Base-by-base conservation (phyloP, 2,888 invertebrate species). In the Atherix ibis region DNA sequence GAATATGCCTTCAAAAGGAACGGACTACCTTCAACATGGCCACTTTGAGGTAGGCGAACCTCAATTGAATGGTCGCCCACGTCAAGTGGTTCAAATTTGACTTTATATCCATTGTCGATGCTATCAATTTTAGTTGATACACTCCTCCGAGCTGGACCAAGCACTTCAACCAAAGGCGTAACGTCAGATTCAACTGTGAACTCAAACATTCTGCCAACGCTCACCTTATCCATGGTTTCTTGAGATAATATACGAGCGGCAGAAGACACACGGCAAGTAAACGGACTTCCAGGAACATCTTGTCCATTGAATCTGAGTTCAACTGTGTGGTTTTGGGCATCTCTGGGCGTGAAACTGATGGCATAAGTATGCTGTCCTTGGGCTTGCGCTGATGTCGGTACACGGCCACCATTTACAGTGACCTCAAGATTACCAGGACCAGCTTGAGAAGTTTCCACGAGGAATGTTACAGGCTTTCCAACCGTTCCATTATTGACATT, bases 371-470 rank as follows among this genome's bases (percentile, higher is more conserved):
- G 89, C 18, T 92, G 89, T 18, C 95, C 95, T 54, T 94, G 89
- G 1, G 91, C 91, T 53, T 94, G 91, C 9, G 94, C 94, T 16
- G 89, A 89, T 1, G 94, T 94, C 0, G 95, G 92, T 19, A 97
- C 94, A 40, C 91, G 73, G 0, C 97, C 97, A 5, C 94, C 92
- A 53, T 98, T 97, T 18, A 98, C 95, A 0, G 94, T 92, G 38
- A 98, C 97, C 62, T 98, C 97, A 27, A 98, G 66, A 62, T 98
- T 97, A 15, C 98, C 98, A 1, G 97, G 92, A 13, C 97, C 98
- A 4, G 97, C 97, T 59, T 92, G 88, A 53, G 91, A 88, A 10
- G 97, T 97, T 63, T 98, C 97, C 55, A 98, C 91, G 49, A 91
- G 67, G 60, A 91, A 91, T 28, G 89, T 89, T 22, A 89, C 87